Percentiles rank a stretch among this genome's conserved stretches.
Conservation (phyloP, 2,797 vertebrate genomes). For the Hylomyscus alleni region DNA sequence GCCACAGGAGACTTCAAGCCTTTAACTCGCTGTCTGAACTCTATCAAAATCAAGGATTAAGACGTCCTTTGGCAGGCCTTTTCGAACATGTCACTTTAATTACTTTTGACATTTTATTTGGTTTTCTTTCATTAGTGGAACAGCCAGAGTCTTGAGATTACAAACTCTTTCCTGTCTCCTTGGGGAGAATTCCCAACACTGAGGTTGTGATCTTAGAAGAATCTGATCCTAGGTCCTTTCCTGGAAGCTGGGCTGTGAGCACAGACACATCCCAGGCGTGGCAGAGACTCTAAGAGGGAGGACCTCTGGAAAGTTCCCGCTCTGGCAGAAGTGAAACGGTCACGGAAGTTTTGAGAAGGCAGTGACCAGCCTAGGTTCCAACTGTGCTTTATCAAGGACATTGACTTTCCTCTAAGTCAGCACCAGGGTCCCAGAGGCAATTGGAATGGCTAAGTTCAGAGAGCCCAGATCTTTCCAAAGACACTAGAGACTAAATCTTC, state of each 20-base stretch:
- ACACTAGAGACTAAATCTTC: neutral
- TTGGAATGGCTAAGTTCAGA: neutral
- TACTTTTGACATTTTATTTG: constrained; percentile 81
- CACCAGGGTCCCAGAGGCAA: neutral
- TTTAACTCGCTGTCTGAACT: constrained; percentile 29
- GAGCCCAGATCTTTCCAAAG: constrained; percentile 23
- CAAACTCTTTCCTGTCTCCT: constrained; percentile 51
- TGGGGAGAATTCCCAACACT: constrained; percentile 47
- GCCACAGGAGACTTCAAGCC: neutral
- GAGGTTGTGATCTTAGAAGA: constrained; percentile 47
- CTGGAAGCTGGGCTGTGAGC: constrained; percentile 43
- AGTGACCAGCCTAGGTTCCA: neutral
- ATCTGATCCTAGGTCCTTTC: constrained; percentile 64
- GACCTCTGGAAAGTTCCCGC: neutral
- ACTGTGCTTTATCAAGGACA: constrained; percentile 7
- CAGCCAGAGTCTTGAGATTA: constrained; percentile 64
- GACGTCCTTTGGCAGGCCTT: constrained; percentile 75
- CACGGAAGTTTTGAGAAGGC: neutral
- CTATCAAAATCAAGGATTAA: constrained; percentile 78
- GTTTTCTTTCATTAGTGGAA: constrained; percentile 81
- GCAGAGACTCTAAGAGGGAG: neutral
- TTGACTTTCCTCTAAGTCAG: neutral
- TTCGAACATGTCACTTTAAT: constrained; percentile 80
- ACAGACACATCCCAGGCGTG: neutral
- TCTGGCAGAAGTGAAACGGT: neutral